These are phyloP conservation scores for Semibalanus balanoides DNA, from an alignment of 1,140 invertebrate species.

Conservation along the genomic window DNA sequence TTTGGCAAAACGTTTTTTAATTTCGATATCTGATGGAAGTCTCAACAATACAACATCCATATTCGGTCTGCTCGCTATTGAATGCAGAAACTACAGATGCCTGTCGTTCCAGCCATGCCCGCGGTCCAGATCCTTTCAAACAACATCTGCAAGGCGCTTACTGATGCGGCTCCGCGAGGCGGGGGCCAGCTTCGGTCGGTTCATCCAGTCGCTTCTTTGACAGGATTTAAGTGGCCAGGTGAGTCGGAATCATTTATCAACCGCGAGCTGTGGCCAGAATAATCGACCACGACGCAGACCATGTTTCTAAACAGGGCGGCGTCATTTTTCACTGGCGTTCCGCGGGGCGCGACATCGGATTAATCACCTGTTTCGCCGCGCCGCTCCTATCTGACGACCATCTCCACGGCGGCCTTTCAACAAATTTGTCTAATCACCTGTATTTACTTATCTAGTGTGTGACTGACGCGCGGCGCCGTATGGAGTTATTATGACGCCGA, in stretches of 20 bases:
- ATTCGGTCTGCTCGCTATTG: no score
- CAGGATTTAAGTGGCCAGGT: background rate
- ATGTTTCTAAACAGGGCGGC: background rate
- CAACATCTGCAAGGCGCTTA: no score
- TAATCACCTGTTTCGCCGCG: background rate
- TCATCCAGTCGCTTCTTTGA: background rate
- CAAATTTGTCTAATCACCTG: constrained; percentile 2
- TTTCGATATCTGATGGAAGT: no score
- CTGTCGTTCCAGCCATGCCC: no score
- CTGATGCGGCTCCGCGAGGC: no score
- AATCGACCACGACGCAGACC: background rate
- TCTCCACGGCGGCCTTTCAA: background rate
- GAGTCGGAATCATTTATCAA: background rate
- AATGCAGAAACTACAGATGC: no score
- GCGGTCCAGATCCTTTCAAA: no score
- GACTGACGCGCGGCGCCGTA: background rate
- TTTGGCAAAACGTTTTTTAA: no score
- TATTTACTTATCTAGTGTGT: background rate
- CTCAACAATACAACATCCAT: no score
- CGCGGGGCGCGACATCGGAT: background rate
- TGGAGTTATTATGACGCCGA: background rate
- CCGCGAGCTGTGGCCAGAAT: background rate
- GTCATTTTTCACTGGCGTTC: background rate
- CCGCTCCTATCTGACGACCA: background rate
- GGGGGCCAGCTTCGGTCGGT: no score